Base-by-base conservation (phyloP, 1,140 invertebrate species). In the Eumeta japonica region DNA sequence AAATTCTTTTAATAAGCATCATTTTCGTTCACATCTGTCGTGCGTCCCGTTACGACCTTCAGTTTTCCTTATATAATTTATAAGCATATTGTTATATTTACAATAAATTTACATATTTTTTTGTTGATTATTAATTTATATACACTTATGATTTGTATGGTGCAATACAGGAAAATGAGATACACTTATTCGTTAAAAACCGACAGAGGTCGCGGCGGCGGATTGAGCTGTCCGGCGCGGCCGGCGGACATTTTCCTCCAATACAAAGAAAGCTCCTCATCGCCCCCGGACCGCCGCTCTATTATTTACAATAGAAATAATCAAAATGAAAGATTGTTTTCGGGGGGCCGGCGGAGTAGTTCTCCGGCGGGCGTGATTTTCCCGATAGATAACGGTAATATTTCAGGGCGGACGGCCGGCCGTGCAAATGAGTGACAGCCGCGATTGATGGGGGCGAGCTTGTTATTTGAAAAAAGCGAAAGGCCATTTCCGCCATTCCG, bases 231-330 rank as follows among this genome's bases (percentile, higher is more conserved):
- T 24, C 20, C 5, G 20, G 20, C 20, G 20, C 20, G 5, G n/a
- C 20, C n/a, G n/a, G 20, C 20, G 20, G 5, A 5, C 5, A n/a
- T 24, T 24, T 24, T 24, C n/a, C 20, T 24, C n/a, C 20, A 7
- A n/a, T 7, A 24, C 20, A 30, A 14, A 30, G 7, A 30, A 14
- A 30, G 7, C 28, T 30, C 28, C 12, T 30, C 28, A 30, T 5
- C 28, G 28, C 7, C 20, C 20, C n/a, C 20, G 5, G n/a, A 24
- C n/a, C 20, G 5, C 20, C 5, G 5, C 20, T 24, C 58, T 52
- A 66, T 62, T 74, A 71, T 74, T 71, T 74, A 66, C 70, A 62
- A 60, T 65, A 55, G 62, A 54, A 71, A 67, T 63, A 74, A 74
- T 70, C 58, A 64, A 62, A 66, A 50, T 68, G 70, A 74, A 66